Base-by-base conservation (phyloP, 2,888 invertebrate genomes). In the Drosophila pseudotalamancana region DNA sequence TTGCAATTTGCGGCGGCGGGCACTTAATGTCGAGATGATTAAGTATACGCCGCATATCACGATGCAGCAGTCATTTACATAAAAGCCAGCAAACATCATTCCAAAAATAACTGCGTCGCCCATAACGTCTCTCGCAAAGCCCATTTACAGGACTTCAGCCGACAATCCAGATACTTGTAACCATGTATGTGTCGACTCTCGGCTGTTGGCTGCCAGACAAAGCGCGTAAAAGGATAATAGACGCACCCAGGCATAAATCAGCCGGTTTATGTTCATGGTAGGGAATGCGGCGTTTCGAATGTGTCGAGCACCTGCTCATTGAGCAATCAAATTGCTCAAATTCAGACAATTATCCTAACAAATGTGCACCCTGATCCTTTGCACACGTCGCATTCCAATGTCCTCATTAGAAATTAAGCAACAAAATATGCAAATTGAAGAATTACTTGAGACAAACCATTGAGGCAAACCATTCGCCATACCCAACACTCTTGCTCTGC, bases 21-120 rank as follows among this genome's bases (percentile, higher is more conserved):
- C 63, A 77, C 75, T 81, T 84, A 84, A 72, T 77, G 84, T 81
- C 64, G 51, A 56, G 61, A 71, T 76, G 81, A 84, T 84, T 84
- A 78, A 81, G 76, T 78, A 84, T 64, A 78, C 73, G 63, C 61
- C 51, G 75, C 68, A 60, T 67, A 66, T 43, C 60, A 55, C 55
- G 65, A 55, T 82, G 83, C 80, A 76, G 71, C 57, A 57, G 68
- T 71, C 68, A 80, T 82, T 80, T 80, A 61, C 74, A 69, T 74
- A 76, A 80, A 77, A 67, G 69, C 55, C 65, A 64, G 59, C 57
- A 54, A n/a, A 39, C 60, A 64, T 57, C 61, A 68, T 62, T 71
- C 61, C 51, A 60, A 48, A 68, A 65, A 65, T 64, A 81, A 61
- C 63, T 49, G 40, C 35, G 37, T 19, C 31, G 14, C 19, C 54